Evolutionary conservation across 2,888 invertebrate genomes (phyloP).

Genomic region (Xanthia icteritia): DNA sequence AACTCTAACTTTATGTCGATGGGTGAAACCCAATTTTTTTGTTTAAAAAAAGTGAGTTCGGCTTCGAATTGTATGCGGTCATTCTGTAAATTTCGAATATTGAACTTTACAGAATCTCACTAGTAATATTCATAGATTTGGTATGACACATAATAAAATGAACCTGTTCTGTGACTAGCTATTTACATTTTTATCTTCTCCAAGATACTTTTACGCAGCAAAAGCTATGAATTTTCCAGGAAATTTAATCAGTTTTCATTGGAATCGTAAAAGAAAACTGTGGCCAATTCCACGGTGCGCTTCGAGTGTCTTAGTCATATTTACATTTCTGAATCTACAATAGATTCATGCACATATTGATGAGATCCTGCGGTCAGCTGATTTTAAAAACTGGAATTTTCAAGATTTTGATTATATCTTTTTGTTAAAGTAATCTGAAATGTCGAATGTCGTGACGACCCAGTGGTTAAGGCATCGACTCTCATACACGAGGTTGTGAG

Average conservation of each 20-base stretch:
- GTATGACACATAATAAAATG: not conserved
- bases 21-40: not conserved
- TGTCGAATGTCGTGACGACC: not conserved
- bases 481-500: not conserved
- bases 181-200: constrained; percentile 12
- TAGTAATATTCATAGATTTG: constrained; percentile 1
- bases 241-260: constrained; percentile 46
- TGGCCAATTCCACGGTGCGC: constrained; percentile 10
- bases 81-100: not conserved
- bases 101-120: not conserved
- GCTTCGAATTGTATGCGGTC: not conserved
- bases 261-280: constrained; percentile 21
- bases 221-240: constrained; percentile 25
- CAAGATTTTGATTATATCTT: not conserved
- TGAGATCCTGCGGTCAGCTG: not conserved
- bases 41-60: not conserved
- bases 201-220: constrained; percentile 26
- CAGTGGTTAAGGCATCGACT: not conserved
- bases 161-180: not conserved
- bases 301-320: constrained; percentile 28
- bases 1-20: not conserved
- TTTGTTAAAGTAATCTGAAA: not conserved
- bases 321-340: constrained; percentile 39
- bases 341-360: constrained; percentile 22
- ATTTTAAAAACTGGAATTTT: not conserved